Base-by-base conservation (phyloP, 2,113 vertebrate genomes). In the Sinocyclocheilus grahami region DNA sequence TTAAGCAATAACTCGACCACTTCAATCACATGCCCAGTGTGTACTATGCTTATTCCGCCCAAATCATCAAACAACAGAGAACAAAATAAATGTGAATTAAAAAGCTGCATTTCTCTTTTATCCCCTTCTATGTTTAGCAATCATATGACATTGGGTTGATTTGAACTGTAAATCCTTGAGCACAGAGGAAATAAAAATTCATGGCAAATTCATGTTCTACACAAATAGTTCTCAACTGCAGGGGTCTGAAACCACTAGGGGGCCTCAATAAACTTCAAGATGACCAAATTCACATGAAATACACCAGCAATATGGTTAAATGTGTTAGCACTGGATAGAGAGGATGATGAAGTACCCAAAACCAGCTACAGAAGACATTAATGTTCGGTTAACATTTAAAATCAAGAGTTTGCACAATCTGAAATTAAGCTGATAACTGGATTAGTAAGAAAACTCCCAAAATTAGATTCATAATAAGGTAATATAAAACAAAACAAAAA, bases 1-100 rank as follows among this genome's bases (percentile, higher is more conserved):
- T 53, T 79, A 77, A 90, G 87, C 89, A 82, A 78, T 85, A 91
- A 90, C 89, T 85, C 65, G 51, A 72, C 86, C 85, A 89, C 85
- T n/a, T 82, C 58, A 80, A 89, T 39, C 89, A 88, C 85, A 90
- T 90, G 90, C 86, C 84, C 71, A 55, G 84, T 7, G 14, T 18
- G 42, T n/a, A 0, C 30, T 37, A 9, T 58, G 51, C 2, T 58
- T 62, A 37, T 11, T 71, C 39, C 33, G 16, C 16, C 77, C 33
- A 60, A 22, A 58, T 60, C 51, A 69, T 42, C 78, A 58, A 62
- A 81, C 18, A 46, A 22, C 12, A 48, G 65, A 79, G 33, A 63
- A 77, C 58, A 74, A 42, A 33, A 33, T 7, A 42, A 80, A 81
- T 14, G 27, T 3, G 7, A 65, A 46, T 48, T 12, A 12, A 48